Evolutionary conservation across 1,140 invertebrate species (phyloP).

Genomic region (Drosophila erecta): DNA sequence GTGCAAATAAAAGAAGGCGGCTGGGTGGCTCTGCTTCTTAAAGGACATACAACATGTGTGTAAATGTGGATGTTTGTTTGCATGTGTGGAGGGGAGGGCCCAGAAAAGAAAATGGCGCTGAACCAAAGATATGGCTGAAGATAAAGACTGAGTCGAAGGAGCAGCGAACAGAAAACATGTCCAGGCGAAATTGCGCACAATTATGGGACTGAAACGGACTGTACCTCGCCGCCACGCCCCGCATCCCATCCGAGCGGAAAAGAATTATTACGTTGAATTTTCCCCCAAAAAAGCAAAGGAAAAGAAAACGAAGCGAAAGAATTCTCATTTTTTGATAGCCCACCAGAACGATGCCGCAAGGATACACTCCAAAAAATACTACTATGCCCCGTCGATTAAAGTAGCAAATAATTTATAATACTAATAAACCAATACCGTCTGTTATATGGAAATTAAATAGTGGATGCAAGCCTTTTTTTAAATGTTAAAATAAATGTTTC

Average conservation of each 20-base stretch:
- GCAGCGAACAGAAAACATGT: conserved; percentile 55
- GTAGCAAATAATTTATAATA: no score
- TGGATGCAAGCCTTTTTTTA: no score
- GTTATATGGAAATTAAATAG: neutral
- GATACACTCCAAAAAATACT: conserved; percentile 8
- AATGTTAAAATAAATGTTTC: no score
- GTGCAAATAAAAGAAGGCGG: conserved; percentile 41
- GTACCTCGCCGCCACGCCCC: conserved; percentile 1
- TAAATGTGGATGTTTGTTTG: conserved; percentile 15
- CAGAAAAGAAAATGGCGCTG: conserved; percentile 54
- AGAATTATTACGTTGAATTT: conserved; percentile 83
- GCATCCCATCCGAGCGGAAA: conserved; percentile 80
- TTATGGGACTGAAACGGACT: conserved; percentile 54
- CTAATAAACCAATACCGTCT: no score
- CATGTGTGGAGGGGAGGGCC: conserved; percentile 15
- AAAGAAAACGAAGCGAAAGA: conserved; percentile 53
- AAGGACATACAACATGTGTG: conserved; percentile 37
- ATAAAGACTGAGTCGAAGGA: conserved; percentile 10
- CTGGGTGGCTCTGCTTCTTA: conserved; percentile 6
- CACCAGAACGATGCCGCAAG: conserved; percentile 42
- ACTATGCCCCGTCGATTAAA: neutral
- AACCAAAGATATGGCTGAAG: conserved; percentile 24
- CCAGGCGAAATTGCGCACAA: conserved; percentile 76
- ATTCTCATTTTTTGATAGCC: conserved; percentile 80
- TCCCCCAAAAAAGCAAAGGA: conserved; percentile 44